Conservation (phyloP, 2,888 invertebrate genomes). For the Aporophyla nigra region DNA sequence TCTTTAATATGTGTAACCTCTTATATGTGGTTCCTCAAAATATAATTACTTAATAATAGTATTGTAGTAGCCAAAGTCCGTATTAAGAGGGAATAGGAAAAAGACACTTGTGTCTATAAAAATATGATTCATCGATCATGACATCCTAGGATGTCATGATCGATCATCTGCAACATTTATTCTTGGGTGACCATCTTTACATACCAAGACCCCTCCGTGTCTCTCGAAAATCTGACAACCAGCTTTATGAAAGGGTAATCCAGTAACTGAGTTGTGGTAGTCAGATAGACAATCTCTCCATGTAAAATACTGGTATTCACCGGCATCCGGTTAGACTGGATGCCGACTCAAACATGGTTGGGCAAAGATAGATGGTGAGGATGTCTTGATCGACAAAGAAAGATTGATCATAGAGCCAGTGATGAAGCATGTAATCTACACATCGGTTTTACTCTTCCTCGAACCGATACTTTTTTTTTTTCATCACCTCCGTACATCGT, state of each 20-base stretch:
- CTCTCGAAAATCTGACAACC: no score
- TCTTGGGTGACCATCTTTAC: no score
- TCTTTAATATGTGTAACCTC: conserved; percentile 1
- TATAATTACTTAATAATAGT: background rate
- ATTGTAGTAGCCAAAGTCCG: background rate
- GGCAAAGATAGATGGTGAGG: background rate
- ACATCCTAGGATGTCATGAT: conserved; percentile 6
- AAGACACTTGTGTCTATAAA: no score
- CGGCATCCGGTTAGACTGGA: no score
- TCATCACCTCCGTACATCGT: background rate
- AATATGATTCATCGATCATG: no score
- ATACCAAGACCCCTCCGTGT: no score
- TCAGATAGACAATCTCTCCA: no score
- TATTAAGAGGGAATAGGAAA: background rate
- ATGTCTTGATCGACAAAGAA: conserved; percentile 2
- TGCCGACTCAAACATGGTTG: no score
- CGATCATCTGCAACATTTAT: no score
- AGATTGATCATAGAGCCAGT: background rate
- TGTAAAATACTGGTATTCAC: no score
- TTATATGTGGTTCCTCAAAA: background rate
- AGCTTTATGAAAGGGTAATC: no score
- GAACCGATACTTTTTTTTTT: conserved; percentile 1
- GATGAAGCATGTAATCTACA: background rate
- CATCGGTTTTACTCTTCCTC: background rate
- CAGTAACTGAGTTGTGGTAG: no score